Evolutionary conservation across 2,888 invertebrate genomes (phyloP).

Genomic region (Pandemis cinnamomeana): DNA sequence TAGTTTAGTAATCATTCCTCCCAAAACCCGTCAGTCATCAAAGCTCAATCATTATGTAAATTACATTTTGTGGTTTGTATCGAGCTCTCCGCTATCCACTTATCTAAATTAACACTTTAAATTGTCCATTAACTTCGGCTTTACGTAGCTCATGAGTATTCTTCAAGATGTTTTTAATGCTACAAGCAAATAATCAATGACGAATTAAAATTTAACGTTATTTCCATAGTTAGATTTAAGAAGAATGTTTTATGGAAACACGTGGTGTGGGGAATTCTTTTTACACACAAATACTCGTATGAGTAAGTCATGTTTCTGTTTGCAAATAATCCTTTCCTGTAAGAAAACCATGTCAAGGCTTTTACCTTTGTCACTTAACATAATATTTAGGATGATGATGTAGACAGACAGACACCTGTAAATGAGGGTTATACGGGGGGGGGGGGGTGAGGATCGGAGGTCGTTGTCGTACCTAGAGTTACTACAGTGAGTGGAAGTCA

Average conservation of each 20-base stretch:
- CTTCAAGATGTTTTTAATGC: too few relatives aligned
- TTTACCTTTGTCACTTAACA: background rate
- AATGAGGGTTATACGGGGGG: background rate
- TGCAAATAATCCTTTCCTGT: background rate
- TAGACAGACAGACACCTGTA: background rate
- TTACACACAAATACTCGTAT: background rate
- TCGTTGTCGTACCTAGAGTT: too few relatives aligned
- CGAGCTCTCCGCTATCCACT: background rate
- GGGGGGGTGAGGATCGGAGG: too few relatives aligned
- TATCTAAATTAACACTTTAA: constrained; percentile 13
- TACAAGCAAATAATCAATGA: too few relatives aligned
- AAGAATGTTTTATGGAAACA: background rate
- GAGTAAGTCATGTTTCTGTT: background rate
- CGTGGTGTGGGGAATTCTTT: background rate
- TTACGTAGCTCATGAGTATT: background rate
- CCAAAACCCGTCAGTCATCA: background rate
- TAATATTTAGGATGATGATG: background rate
- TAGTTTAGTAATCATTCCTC: background rate
- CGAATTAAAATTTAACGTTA: too few relatives aligned
- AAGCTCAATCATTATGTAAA: background rate
- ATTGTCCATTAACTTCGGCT: background rate
- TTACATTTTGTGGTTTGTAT: background rate
- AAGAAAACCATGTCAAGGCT: background rate
- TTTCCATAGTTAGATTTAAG: background rate
- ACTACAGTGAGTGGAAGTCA: too few relatives aligned